Evolutionary conservation across 2,888 invertebrate species (phyloP).

Genomic region (Globia sparganii): DNA sequence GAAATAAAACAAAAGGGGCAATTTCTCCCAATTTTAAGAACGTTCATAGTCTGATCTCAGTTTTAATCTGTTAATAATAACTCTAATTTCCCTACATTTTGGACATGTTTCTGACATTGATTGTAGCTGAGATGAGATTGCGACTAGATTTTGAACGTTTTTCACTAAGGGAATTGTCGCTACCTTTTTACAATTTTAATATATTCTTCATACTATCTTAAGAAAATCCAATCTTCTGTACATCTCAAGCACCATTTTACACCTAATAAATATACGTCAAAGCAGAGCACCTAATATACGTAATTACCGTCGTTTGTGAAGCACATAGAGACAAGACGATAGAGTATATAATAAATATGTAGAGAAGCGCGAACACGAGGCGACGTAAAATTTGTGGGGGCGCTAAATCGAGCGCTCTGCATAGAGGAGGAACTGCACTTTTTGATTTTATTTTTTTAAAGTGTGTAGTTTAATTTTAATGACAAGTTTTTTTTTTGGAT

Average conservation of each 20-base stretch:
- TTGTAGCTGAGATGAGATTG: too few species aligned
- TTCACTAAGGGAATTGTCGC: too few species aligned
- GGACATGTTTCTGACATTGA: too few species aligned
- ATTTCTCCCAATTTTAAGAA: too few species aligned
- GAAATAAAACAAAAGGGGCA: not conserved
- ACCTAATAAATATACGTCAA: conserved; percentile 57
- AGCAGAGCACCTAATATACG: conserved; percentile 59
- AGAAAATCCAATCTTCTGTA: not conserved
- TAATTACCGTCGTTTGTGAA: conserved; percentile 67
- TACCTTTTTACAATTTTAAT: not conserved
- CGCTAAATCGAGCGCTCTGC: conserved; percentile 51
- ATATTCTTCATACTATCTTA: not conserved
- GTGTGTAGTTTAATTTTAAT: not conserved
- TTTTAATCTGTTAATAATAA: too few species aligned
- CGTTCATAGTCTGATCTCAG: too few species aligned
- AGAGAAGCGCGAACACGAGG: conserved; percentile 76
- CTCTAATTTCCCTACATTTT: too few species aligned
- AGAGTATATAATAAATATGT: conserved; percentile 79
- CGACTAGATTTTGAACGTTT: too few species aligned
- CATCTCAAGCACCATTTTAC: conserved; percentile 29
- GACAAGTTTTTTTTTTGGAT: not conserved
- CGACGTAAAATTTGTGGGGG: conserved; percentile 86
- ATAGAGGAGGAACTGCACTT: conserved; percentile 67
- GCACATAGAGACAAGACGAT: conserved; percentile 67
- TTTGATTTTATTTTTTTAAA: conserved; percentile 18